Conservation (phyloP, 2,888 invertebrate genomes). For the Lepidochrysops patricia region DNA sequence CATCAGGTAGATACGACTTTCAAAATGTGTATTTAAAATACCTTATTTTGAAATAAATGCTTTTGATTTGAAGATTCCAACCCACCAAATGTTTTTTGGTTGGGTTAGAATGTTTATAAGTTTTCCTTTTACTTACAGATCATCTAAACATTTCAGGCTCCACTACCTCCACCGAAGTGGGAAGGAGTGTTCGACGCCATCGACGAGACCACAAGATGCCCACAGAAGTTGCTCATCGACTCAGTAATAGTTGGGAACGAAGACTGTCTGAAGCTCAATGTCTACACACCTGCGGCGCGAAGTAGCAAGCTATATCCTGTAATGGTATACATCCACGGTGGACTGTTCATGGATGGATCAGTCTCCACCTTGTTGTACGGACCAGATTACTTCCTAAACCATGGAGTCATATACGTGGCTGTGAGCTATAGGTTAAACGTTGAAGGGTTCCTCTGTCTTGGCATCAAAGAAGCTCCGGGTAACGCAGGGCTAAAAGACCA, state of each 20-base stretch:
- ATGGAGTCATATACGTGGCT: conserved; percentile 74
- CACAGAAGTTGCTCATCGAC: conserved; percentile 41
- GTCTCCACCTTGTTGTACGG: conserved; percentile 75
- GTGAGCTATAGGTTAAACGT: conserved; percentile 76
- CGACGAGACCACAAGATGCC: conserved; percentile 56
- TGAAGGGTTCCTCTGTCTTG: conserved; percentile 77
- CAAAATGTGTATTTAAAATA: no score
- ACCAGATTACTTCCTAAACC: conserved; percentile 74
- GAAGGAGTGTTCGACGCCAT: conserved; percentile 53
- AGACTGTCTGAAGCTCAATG: conserved; percentile 56
- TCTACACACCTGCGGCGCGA: conserved; percentile 43
- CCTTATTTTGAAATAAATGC: no score
- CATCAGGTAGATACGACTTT: no score
- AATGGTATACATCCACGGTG: conserved; percentile 79
- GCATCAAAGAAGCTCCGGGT: conserved; percentile 77
- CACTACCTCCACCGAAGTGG: conserved; percentile 55
- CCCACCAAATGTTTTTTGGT: no score
- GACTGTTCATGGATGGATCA: conserved; percentile 75
- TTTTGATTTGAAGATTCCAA: neutral
- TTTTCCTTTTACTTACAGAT: neutral
- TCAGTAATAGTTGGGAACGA: conserved; percentile 42
- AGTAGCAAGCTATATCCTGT: conserved; percentile 59
- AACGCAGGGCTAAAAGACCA: conserved; percentile 77
- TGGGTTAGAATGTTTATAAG: no score
- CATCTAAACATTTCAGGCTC: conserved; percentile 45